Evolutionary conservation across 2,888 invertebrate genomes (phyloP).

Genomic region (Trileptium ribeirensis): DNA sequence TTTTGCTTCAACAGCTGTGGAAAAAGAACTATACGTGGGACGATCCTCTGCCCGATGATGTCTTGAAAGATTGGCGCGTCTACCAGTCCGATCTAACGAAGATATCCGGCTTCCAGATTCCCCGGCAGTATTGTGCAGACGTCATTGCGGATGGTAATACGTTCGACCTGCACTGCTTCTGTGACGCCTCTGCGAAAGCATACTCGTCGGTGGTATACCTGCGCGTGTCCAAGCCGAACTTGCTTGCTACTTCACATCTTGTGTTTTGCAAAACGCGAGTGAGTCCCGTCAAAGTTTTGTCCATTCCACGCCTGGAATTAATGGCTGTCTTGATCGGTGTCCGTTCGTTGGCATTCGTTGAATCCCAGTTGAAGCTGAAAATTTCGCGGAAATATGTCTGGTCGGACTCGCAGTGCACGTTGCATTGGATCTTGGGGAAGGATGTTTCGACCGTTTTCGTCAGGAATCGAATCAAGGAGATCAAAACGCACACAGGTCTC

Average conservation of each 20-base stretch:
- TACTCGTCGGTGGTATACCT: constrained; percentile 37
- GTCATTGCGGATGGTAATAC: background rate
- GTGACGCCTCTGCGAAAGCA: constrained; percentile 37
- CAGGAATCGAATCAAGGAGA: background rate
- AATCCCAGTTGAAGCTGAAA: too few species aligned
- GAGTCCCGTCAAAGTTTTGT: constrained; percentile 14
- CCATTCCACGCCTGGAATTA: background rate
- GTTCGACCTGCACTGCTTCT: constrained; percentile 28
- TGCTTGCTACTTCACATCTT: constrained; percentile 10
- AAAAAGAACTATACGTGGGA: constrained; percentile 37
- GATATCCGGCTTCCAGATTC: background rate
- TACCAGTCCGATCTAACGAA: background rate
- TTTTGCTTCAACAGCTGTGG: constrained; percentile 42
- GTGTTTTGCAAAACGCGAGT: constrained; percentile 34
- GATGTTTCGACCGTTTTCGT: background rate
- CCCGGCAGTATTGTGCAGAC: background rate
- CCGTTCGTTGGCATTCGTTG: background rate
- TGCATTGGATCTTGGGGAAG: background rate
- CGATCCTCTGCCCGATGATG: constrained; percentile 27
- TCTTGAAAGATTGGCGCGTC: background rate
- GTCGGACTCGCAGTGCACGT: background rate
- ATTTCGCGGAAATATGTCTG: too few species aligned
- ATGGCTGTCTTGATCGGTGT: background rate
- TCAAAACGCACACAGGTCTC: background rate
- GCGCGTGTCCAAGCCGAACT: background rate